phyloP scores from a whole-genome alignment of 2,888 invertebrate species.

The Cheilosia impressa region DNA sequence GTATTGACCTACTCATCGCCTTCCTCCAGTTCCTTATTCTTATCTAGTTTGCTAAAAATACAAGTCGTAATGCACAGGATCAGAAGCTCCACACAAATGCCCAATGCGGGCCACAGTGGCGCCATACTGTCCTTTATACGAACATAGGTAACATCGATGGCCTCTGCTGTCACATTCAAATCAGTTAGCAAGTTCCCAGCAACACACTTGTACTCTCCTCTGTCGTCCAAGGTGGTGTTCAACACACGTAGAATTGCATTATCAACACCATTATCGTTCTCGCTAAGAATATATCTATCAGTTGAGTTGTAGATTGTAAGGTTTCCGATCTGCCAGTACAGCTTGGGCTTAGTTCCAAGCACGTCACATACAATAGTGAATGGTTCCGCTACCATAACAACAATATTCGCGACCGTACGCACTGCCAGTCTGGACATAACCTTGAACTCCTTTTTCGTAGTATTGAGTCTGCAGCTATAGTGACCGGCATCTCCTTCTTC shows the following conservation, averaged over 20 bases:
- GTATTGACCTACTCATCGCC: constrained; percentile 86
- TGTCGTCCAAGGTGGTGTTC: constrained; percentile 86
- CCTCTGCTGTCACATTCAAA: constrained; percentile 73
- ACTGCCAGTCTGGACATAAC: constrained; percentile 84
- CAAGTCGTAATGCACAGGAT: constrained; percentile 95
- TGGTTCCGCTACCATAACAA: constrained; percentile 91
- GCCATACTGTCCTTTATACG: constrained; percentile 92
- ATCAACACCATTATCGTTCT: constrained; percentile 83
- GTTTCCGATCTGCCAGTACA: constrained; percentile 87
- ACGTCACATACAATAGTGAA: constrained; percentile 88
- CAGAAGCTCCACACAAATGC: constrained; percentile 95
- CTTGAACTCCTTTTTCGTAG: constrained; percentile 76
- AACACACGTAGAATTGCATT: constrained; percentile 87
- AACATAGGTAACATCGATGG: constrained; percentile 84
- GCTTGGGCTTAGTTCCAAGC: constrained; percentile 86
- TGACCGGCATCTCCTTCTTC: constrained; percentile 86
- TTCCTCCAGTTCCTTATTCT: constrained; percentile 93
- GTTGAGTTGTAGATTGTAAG: constrained; percentile 80
- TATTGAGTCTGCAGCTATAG: constrained; percentile 85
- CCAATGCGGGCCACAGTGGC: constrained; percentile 97
- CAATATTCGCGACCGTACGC: constrained; percentile 86
- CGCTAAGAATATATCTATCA: constrained; percentile 82
- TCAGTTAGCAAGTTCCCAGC: constrained; percentile 83
- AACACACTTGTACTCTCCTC: constrained; percentile 87
- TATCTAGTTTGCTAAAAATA: constrained; percentile 95